Percentiles rank a stretch among this genome's conserved stretches.
These are phyloP conservation scores for Spatula clypeata DNA, from an alignment of 2,797 vertebrate genomes.

Conservation along the genomic window DNA sequence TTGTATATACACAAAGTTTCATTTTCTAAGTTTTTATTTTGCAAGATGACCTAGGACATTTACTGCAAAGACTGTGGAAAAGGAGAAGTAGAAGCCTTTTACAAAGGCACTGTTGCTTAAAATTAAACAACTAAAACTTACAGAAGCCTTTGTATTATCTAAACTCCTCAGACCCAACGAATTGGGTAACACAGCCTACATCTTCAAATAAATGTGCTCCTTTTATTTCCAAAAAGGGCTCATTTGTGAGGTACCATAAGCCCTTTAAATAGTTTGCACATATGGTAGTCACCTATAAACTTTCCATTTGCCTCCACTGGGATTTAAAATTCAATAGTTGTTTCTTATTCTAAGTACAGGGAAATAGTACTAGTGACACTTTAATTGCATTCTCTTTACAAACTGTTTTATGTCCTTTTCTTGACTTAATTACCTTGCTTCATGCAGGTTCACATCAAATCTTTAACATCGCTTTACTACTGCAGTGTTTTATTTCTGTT, in stretches of 20 bases:
- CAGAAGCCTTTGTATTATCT: not conserved
- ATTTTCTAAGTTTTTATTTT: not conserved
- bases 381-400: constrained; percentile 64
- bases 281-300: constrained; percentile 54
- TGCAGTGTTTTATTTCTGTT: constrained; percentile 36
- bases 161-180: constrained; percentile 29
- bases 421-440: constrained; percentile 51
- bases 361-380: constrained; percentile 47
- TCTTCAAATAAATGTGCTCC: constrained; percentile 25
- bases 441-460: constrained; percentile 43
- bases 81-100: not conserved
- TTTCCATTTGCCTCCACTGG: not conserved
- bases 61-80: not conserved
- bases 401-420: constrained; percentile 59
- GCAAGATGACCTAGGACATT: not conserved
- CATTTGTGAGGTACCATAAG: constrained; percentile 8
- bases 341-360: constrained; percentile 33
- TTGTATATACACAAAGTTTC: rapidly evolving
- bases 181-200: not conserved
- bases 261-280: constrained; percentile 9
- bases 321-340: constrained; percentile 35
- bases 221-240: not conserved
- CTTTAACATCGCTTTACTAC: constrained; percentile 29
- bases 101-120: not conserved
- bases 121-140: constrained; percentile 30